These are phyloP conservation scores for Odocoileus virginianus DNA, from an alignment of 2,113 vertebrate species.

Conservation along the genomic window DNA sequence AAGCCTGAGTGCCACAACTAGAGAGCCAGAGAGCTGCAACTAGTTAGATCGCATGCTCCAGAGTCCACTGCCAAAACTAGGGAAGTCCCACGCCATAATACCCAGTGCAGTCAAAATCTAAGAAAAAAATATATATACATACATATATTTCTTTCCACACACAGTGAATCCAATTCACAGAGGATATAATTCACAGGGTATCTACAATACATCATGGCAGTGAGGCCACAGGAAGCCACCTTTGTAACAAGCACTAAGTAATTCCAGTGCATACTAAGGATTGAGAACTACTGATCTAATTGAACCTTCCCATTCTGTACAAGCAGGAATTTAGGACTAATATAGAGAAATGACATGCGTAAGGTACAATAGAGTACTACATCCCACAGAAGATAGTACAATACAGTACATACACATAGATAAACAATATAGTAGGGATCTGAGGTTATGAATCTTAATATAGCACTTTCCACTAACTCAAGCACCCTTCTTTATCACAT, in stretches of 20 bases:
- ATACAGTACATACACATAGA: not conserved
- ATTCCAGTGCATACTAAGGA: conserved; percentile 6
- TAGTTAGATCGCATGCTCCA: not conserved
- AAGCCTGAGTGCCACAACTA: not conserved
- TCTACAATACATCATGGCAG: not conserved
- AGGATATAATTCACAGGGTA: not conserved
- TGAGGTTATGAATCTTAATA: not conserved
- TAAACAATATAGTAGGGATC: not conserved
- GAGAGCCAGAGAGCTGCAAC: not conserved
- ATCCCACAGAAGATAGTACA: not conserved
- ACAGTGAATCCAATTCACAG: not conserved
- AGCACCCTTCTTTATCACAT: not conserved
- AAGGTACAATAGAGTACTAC: not conserved
- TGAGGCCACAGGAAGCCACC: not conserved
- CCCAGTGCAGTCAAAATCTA: not conserved
- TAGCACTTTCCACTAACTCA: not conserved
- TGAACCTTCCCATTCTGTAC: not conserved
- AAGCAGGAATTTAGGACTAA: not conserved
- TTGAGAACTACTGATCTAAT: not conserved
- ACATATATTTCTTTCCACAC: not conserved
- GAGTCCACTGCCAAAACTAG: not conserved
- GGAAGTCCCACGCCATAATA: not conserved
- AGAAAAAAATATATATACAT: not conserved
- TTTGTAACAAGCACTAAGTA: conserved; percentile 12
- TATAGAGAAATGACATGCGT: not conserved